These are phyloP conservation scores for Tribolium castaneum DNA, from an alignment of 1,140 invertebrate species.

Conservation along the genomic window DNA sequence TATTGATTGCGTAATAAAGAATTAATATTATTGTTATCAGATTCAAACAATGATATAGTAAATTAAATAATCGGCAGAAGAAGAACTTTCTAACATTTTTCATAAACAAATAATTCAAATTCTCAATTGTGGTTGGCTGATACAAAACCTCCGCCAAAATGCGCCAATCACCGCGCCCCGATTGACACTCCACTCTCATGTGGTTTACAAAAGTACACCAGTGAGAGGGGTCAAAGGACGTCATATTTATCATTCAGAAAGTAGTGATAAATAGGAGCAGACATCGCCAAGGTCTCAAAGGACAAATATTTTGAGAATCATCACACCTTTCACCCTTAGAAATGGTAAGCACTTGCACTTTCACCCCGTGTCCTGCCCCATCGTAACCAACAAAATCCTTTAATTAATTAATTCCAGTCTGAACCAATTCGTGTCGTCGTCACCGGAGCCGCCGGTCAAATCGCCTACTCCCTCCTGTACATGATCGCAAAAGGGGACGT, in stretches of 20 bases:
- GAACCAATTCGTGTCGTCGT: slow-evolving; percentile 93
- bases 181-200: neutral
- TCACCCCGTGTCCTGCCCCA: neutral
- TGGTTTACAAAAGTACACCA: neutral
- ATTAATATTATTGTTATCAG: no score
- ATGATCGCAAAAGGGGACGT: slow-evolving; percentile 96
- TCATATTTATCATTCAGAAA: slow-evolving; percentile 40
- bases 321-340: neutral
- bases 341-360: slow-evolving; percentile 12
- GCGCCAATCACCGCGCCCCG: neutral
- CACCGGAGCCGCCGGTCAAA: slow-evolving; percentile 98
- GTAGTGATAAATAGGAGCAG: slow-evolving; percentile 16
- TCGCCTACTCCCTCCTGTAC: slow-evolving; percentile 96
- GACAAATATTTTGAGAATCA: slow-evolving; percentile 10
- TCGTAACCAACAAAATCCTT: neutral
- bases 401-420: slow-evolving; percentile 66
- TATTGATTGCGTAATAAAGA: no score
- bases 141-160: neutral
- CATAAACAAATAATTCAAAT: neutral
- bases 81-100: no score
- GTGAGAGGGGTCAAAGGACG: slow-evolving; percentile 38
- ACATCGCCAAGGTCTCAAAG: slow-evolving; percentile 7
- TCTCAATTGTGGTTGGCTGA: neutral
- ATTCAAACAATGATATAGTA: no score
- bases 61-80: no score